Evolutionary conservation across 2,888 invertebrate species (phyloP).

Genomic region (Philopedon plagiatum): DNA sequence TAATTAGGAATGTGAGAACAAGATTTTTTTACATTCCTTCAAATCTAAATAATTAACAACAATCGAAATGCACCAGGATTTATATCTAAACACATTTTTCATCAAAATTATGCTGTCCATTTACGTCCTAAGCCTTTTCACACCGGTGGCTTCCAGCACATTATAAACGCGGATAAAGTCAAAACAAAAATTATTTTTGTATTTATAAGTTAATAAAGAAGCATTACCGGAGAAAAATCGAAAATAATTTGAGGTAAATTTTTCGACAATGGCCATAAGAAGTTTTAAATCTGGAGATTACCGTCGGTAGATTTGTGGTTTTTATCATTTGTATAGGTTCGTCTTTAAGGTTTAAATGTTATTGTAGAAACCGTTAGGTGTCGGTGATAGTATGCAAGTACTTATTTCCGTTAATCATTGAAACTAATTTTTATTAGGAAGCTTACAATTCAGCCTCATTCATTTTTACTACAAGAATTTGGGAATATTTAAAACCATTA

Average conservation of each 20-base stretch:
- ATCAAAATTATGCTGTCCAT: background rate
- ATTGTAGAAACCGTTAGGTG: background rate
- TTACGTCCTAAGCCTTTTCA: conserved; percentile 22
- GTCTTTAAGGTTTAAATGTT: conserved; percentile 11
- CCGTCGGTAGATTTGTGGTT: background rate
- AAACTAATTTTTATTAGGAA: no score
- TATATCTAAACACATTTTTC: background rate
- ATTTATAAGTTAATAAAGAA: conserved; percentile 39
- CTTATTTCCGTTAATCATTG: background rate
- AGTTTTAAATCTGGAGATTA: conserved; percentile 14
- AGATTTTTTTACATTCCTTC: no score
- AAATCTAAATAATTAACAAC: no score
- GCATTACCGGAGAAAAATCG: conserved; percentile 12
- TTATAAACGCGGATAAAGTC: conserved; percentile 26
- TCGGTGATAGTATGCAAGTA: background rate
- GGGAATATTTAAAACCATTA: no score
- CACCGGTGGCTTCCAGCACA: conserved; percentile 22
- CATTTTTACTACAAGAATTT: no score
- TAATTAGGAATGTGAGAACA: background rate
- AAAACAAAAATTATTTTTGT: conserved; percentile 28
- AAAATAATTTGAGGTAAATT: conserved; percentile 4
- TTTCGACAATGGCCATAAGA: conserved; percentile 16
- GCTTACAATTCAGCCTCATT: no score
- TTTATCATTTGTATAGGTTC: background rate
- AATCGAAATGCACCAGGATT: no score